phyloP scores from a whole-genome alignment of 1,140 invertebrate species.

The Fopius arisanus region DNA sequence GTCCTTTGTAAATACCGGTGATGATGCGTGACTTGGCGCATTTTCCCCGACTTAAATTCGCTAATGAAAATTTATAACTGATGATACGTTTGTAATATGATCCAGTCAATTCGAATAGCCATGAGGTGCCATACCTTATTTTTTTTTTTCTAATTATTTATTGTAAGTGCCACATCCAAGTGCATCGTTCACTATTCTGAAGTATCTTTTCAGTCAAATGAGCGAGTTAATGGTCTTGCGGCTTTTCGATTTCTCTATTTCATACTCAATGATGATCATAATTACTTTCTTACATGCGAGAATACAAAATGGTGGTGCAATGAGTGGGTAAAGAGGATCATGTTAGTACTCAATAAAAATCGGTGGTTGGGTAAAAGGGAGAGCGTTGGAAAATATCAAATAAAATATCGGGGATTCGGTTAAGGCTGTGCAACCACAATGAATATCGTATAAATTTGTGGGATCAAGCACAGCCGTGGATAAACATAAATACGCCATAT shows the following conservation, averaged over 20 bases:
- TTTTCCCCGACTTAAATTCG: not conserved
- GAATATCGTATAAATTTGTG: conserved; percentile 37
- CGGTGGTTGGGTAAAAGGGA: not conserved
- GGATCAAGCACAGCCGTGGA: conserved; percentile 43
- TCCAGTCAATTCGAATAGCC: not conserved
- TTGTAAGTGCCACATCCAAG: not conserved
- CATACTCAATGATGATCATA: not conserved
- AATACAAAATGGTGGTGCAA: not conserved
- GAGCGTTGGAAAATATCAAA: not conserved
- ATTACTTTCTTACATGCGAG: not conserved
- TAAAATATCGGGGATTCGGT: not conserved
- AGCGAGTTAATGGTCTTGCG: not conserved
- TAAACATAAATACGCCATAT: conserved; percentile 53
- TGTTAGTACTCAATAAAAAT: not conserved
- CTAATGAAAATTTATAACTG: not conserved
- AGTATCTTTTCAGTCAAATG: not conserved
- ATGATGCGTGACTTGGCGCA: not conserved
- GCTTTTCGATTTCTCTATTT: conserved; percentile 21
- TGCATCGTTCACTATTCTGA: not conserved
- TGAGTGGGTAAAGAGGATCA: not conserved
- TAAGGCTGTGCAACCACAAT: not conserved
- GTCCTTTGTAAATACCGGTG: conserved; percentile 6
- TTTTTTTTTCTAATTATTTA: not conserved
- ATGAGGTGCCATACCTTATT: not conserved
- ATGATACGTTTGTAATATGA: not conserved